Evolutionary conservation across 2,888 invertebrate genomes (phyloP).

Genomic region (Eupelmus urozonus): DNA sequence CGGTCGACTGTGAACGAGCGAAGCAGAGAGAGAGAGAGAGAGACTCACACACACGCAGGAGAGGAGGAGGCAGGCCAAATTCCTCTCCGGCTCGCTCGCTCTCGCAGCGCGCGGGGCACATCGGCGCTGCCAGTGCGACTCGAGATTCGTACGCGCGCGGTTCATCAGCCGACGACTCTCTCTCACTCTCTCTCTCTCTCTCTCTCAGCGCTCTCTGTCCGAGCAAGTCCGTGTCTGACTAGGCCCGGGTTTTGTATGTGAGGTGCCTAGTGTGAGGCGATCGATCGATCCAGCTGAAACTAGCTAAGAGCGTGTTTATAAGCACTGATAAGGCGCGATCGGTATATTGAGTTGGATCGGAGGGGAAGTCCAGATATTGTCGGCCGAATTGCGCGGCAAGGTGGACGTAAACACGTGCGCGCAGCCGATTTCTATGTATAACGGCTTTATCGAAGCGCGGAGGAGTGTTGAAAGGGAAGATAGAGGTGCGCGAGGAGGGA

Average conservation of each 20-base stretch:
- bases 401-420: background rate
- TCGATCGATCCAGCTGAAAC: no score
- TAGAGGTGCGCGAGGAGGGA: no score
- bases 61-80: slow-evolving; percentile 60
- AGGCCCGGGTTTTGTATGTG: no score
- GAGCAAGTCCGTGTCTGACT: no score
- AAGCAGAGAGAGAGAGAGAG: slow-evolving; percentile 25
- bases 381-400: background rate
- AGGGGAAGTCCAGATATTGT: no score
- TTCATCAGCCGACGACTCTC: slow-evolving; percentile 49
- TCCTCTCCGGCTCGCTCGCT: slow-evolving; percentile 55
- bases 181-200: background rate
- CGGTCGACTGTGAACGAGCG: slow-evolving; percentile 13
- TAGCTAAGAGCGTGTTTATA: background rate
- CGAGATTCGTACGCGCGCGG: slow-evolving; percentile 68
- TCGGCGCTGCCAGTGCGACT: slow-evolving; percentile 65
- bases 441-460: no score
- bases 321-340: background rate
- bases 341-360: no score
- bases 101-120: no score
- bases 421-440: no score
- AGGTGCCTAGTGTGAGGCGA: no score
- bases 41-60: background rate
- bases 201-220: background rate
- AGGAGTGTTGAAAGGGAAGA: background rate